Conservation (phyloP, 2,797 vertebrate species). For the Okamejei kenojei region DNA sequence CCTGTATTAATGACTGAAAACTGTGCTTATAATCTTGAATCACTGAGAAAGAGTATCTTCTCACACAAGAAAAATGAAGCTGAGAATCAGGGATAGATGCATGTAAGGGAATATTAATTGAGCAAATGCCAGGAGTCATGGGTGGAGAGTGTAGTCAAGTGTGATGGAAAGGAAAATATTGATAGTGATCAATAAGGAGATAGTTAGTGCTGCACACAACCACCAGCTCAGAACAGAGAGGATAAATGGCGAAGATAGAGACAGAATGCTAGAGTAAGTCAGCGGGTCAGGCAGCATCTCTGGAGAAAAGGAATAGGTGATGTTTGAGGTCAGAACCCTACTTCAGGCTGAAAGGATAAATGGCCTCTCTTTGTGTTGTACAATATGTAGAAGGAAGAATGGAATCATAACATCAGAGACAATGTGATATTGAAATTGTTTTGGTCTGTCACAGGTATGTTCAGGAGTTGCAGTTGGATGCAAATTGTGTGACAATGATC, state of each 20-base stretch:
- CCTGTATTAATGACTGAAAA: not conserved
- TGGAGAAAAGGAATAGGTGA: too few species aligned
- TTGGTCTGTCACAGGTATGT: not conserved
- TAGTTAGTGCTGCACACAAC: not conserved
- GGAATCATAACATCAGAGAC: too few species aligned
- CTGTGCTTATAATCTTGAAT: not conserved
- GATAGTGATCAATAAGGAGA: not conserved
- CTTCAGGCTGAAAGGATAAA: not conserved
- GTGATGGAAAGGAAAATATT: not conserved
- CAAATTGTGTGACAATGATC: not conserved
- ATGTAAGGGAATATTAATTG: not conserved
- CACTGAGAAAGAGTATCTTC: not conserved
- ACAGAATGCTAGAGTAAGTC: too few species aligned
- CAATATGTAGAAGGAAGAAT: too few species aligned
- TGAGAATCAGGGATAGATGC: not conserved
- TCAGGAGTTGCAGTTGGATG: not conserved
- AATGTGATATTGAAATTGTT: too few species aligned
- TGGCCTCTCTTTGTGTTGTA: too few species aligned
- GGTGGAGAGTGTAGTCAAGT: too few species aligned
- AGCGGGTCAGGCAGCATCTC: not conserved
- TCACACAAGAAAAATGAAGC: not conserved
- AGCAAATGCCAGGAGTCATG: not conserved
- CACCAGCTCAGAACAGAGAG: not conserved
- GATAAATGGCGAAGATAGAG: not conserved
- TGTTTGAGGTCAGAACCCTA: too few species aligned